phyloP scores from a whole-genome alignment of 2,797 vertebrate genomes.

The Danio tinwini region DNA sequence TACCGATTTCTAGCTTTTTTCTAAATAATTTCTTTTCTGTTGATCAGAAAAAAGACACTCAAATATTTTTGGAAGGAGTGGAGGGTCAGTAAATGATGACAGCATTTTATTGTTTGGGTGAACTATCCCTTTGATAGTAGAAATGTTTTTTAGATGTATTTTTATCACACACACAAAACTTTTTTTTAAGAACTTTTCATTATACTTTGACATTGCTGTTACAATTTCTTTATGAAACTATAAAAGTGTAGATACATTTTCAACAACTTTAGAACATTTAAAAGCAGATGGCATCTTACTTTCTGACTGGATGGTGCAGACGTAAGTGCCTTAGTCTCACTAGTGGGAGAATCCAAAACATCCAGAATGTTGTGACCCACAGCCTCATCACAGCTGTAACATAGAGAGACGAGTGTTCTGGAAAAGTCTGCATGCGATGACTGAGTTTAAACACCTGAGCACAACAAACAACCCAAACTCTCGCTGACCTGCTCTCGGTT shows the following conservation, averaged over 20 bases:
- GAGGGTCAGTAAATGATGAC: no score
- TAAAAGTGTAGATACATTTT: background rate
- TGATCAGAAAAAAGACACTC: no score
- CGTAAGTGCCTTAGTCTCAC: slow-evolving; percentile 66
- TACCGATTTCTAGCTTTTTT: no score
- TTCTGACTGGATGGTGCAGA: slow-evolving; percentile 72
- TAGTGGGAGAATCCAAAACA: slow-evolving; percentile 73
- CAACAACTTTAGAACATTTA: background rate
- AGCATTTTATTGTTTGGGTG: no score
- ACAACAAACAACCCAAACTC: background rate
- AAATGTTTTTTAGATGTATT: no score
- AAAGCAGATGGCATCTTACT: slow-evolving; percentile 64
- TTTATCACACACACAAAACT: no score
- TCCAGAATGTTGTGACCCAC: slow-evolving; percentile 70
- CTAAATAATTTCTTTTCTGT: no score
- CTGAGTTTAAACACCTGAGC: slow-evolving; percentile 1
- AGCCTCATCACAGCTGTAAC: slow-evolving; percentile 73
- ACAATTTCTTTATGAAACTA: no score
- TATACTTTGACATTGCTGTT: no score
- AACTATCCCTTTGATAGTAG: no score
- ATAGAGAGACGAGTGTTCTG: slow-evolving; percentile 40
- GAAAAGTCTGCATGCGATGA: slow-evolving; percentile 1
- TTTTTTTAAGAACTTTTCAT: no score
- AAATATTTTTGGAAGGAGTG: no score
- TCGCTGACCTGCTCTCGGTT: slow-evolving; percentile 75